Conservation (phyloP, 1,140 invertebrate genomes). For the Bradynema listronoti region DNA sequence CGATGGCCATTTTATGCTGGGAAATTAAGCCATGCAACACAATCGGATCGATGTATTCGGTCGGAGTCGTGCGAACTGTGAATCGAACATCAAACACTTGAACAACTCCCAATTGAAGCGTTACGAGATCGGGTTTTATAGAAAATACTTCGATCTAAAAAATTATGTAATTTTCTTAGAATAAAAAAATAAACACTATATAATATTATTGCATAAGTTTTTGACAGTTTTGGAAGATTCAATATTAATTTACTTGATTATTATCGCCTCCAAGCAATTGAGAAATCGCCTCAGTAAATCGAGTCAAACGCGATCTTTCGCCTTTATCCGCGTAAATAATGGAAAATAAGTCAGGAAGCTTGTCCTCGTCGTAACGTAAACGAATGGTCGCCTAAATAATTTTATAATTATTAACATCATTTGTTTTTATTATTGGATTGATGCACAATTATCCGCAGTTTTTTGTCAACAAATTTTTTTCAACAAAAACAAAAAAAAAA, state of each 20-base stretch:
- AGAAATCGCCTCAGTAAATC: slow-evolving; percentile 29
- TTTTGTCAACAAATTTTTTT: no score
- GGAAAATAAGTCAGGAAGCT: slow-evolving; percentile 12
- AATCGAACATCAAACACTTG: slow-evolving; percentile 49
- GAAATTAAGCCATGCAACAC: slow-evolving; percentile 44
- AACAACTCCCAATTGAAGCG: slow-evolving; percentile 7
- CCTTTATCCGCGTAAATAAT: slow-evolving; percentile 26
- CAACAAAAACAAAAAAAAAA: no score
- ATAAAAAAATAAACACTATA: no score
- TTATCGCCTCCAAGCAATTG: slow-evolving; percentile 26
- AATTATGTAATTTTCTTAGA: no score
- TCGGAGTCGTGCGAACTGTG: slow-evolving; percentile 26
- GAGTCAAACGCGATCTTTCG: slow-evolving; percentile 21
- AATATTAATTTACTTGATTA: no score
- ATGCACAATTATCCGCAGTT: no score
- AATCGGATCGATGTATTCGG: slow-evolving; percentile 23
- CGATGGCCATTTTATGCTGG: slow-evolving; percentile 34
- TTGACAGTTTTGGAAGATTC: no score
- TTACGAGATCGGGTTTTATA: slow-evolving; percentile 30
- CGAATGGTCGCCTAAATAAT: slow-evolving; percentile 36
- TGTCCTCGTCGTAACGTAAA: slow-evolving; percentile 25
- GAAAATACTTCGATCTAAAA: slow-evolving; percentile 52
- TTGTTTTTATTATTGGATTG: no score
- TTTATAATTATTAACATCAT: no score
- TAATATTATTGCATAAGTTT: no score